Conservation (phyloP, 1,140 invertebrate genomes). For the Trichomalopsis sarcophagae region DNA sequence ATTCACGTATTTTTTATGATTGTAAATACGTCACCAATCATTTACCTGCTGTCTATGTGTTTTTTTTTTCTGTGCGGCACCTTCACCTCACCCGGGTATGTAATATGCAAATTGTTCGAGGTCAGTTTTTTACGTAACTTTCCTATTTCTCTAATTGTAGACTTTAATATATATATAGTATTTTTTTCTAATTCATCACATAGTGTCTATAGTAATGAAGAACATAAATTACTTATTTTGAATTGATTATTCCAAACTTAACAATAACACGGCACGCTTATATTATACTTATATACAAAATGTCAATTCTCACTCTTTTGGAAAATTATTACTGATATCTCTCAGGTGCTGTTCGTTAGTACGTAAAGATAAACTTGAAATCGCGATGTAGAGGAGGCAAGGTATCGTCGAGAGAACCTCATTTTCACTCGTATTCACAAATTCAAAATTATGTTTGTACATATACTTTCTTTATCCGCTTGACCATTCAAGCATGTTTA, state of each 20-base stretch:
- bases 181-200: conserved; percentile 28
- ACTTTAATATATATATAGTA: conserved; percentile 25
- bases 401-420: conserved; percentile 21
- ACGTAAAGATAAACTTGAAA: conserved; percentile 8
- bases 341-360: conserved; percentile 36
- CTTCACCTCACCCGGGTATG: conserved; percentile 40
- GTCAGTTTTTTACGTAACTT: conserved; percentile 75
- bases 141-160: conserved; percentile 70
- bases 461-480: conserved; percentile 22
- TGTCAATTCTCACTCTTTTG: conserved; percentile 26
- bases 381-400: conserved; percentile 14
- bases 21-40: conserved; percentile 56
- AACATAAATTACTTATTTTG: not conserved
- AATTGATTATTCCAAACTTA: conserved; percentile 29
- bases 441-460: conserved; percentile 19
- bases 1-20: conserved; percentile 14
- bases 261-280: conserved; percentile 25
- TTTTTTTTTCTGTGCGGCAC: conserved; percentile 62
- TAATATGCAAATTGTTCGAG: conserved; percentile 58
- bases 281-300: conserved; percentile 14
- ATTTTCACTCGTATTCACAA: conserved; percentile 2
- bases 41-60: conserved; percentile 67
- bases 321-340: conserved; percentile 39
- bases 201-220: conserved; percentile 22
- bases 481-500: conserved; percentile 34